Base-by-base conservation (phyloP, 2,113 vertebrate species). In the Hippocampus abdominalis region DNA sequence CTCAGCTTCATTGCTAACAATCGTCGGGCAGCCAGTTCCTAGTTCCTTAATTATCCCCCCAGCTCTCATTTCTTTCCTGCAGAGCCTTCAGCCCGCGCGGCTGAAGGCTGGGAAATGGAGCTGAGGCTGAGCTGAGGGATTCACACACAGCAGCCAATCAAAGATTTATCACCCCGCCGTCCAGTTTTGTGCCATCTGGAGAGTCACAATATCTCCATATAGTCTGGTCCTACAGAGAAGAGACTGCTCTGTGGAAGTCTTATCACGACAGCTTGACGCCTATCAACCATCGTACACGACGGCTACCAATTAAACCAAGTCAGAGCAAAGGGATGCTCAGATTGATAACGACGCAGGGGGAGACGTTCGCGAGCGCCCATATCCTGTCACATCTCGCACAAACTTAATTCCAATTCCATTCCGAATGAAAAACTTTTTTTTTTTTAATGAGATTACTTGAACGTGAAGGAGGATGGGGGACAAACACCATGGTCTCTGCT, bases 91-190 rank as follows among this genome's bases (percentile, higher is more conserved):
- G 85, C 70, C 78, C 69, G 15, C 27, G 62, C 71, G 71, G 53
- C 59, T 71, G 69, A 62, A 36, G 75, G 70, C 69, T 72, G 71
- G 63, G 70, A 80, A 70, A 59, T 70, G 75, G 65, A 83, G n/a
- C 66, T 49, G 69, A 78, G 71, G 70, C 75, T 74, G 78, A 84
- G 82, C 81, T 79, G 76, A 64, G 74, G 76, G 80, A 87, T 79
- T 81, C 80, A 78, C 71, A 86, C 75, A 77, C 78, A 83, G 84
- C 84, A 81, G 81, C 76, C 86, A 85, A 84, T 90, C 80, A 88
- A 87, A 92, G 84, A 89, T 90, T 88, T 84, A 91, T 88, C 83
- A 77, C 74, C 77, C 80, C 81, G 69, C 77, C 71, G 73, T 87
- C 77, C 87, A 81, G 74, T 68, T 79, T 82, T 79, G 77, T 86